A percentile compares a stretch with the other conserved stretches of the same genome.
Evolutionary conservation across 2,113 vertebrate species (phyloP).

Genomic region (Brachionichthys hirsutus): DNA sequence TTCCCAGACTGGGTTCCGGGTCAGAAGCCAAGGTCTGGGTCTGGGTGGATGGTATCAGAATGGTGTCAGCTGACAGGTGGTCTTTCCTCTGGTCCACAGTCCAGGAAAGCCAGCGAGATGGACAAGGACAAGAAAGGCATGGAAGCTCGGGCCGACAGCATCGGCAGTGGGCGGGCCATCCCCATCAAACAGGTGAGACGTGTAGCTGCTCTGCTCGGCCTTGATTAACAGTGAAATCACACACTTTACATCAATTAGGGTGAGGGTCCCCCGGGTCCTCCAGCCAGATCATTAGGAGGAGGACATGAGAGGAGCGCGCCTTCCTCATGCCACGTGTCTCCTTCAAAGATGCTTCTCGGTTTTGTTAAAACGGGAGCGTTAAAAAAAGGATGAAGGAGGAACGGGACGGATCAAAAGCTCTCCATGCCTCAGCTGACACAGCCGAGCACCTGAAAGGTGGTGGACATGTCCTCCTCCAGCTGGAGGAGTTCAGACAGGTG

Average conservation of each 20-base stretch:
- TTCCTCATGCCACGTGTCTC: slow-evolving; percentile 46
- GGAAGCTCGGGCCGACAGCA: slow-evolving; percentile 95
- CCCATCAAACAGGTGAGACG: slow-evolving; percentile 97
- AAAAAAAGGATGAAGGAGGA: slow-evolving; percentile 56
- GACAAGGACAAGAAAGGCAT: slow-evolving; percentile 98
- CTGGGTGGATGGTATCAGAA: too few relatives aligned
- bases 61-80: neutral
- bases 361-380: slow-evolving; percentile 81
- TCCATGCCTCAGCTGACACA: neutral
- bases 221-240: slow-evolving; percentile 91
- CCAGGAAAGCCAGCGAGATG: slow-evolving; percentile 94
- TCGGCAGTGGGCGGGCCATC: slow-evolving; percentile 96
- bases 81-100: slow-evolving; percentile 79
- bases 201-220: slow-evolving; percentile 50
- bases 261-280: slow-evolving; percentile 87
- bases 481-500: neutral
- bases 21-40: too few relatives aligned
- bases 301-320: slow-evolving; percentile 78
- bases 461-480: slow-evolving; percentile 50
- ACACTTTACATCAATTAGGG: slow-evolving; percentile 99
- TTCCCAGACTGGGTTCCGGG: too few relatives aligned
- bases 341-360: slow-evolving; percentile 77
- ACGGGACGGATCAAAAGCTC: slow-evolving; percentile 13
- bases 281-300: slow-evolving; percentile 94
- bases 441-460: slow-evolving; percentile 56